Percentiles rank a stretch among this genome's conserved stretches.
These are phyloP conservation scores for Pseudopleuronectes americanus DNA, from an alignment of 2,797 vertebrate genomes.

Conservation along the genomic window DNA sequence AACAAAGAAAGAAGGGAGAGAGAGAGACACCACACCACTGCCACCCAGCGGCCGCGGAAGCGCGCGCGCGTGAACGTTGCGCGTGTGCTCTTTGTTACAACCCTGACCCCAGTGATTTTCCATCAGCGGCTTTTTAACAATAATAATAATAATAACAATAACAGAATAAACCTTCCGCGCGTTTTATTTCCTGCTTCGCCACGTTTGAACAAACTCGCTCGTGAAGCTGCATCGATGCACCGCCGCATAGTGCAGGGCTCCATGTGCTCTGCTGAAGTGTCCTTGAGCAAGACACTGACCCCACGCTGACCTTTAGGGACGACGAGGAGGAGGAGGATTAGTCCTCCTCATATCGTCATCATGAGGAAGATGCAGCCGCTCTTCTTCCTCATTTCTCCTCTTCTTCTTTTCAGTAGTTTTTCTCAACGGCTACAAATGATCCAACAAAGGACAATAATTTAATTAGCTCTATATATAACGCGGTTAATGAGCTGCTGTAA, in stretches of 20 bases:
- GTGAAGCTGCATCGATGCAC: not conserved
- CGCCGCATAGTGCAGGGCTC: too few relatives aligned
- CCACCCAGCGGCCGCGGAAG: conserved; percentile 79
- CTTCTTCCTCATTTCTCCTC: not conserved
- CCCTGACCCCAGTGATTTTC: conserved; percentile 8
- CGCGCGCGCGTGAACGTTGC: conserved; percentile 50
- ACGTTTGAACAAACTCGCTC: not conserved
- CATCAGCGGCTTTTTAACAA: not conserved
- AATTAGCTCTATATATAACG: conserved; percentile 69
- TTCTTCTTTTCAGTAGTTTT: conserved; percentile 19
- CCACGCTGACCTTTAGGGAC: conserved; percentile 56
- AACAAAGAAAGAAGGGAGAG: conserved; percentile 5
- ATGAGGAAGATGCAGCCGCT: not conserved
- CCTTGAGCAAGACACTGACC: conserved; percentile 79
- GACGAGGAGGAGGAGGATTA: not conserved
- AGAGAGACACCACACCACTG: conserved; percentile 79
- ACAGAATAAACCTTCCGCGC: not conserved
- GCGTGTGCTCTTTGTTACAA: conserved; percentile 52
- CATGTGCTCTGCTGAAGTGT: conserved; percentile 50
- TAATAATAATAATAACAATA: too few relatives aligned
- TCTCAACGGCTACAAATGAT: conserved; percentile 51
- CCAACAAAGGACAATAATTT: conserved; percentile 66
- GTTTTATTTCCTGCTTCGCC: not conserved
- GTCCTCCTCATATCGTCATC: too few relatives aligned
- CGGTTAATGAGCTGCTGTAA: conserved; percentile 70